A percentile compares a stretch with the other conserved stretches of the same genome.
Evolutionary conservation across 1,140 invertebrate genomes (phyloP).

Genomic region (Penaeus indicus): DNA sequence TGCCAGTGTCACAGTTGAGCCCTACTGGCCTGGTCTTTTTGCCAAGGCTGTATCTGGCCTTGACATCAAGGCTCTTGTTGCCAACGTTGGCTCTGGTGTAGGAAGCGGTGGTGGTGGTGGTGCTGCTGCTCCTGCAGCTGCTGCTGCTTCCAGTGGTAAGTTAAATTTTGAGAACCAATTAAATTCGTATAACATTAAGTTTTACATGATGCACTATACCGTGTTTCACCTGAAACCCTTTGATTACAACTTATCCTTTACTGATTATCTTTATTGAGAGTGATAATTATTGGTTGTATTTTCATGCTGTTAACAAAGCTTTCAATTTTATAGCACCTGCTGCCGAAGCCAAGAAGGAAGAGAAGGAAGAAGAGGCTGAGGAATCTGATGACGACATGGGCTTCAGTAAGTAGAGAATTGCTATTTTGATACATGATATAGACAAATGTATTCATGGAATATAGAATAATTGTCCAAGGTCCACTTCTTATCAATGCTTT

Average conservation of each 20-base stretch:
- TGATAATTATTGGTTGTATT: not conserved
- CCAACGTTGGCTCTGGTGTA: constrained; percentile 93
- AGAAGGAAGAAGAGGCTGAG: constrained; percentile 53
- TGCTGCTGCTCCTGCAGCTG: constrained; percentile 76
- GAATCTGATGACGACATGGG: constrained; percentile 67
- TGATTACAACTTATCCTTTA: constrained; percentile 37
- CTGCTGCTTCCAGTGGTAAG: constrained; percentile 41
- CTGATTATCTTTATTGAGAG: not conserved
- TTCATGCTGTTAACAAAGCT: not conserved
- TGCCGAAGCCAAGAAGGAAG: constrained; percentile 61
- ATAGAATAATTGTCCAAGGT: not conserved
- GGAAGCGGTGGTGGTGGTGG: constrained; percentile 84
- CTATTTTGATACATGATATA: not conserved
- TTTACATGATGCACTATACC: constrained; percentile 21
- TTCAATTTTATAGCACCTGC: constrained; percentile 74
- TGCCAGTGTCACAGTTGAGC: constrained; percentile 95
- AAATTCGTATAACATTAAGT: not conserved
- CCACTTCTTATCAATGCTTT: not conserved
- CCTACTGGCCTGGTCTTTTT: constrained; percentile 99
- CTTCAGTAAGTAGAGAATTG: constrained; percentile 55
- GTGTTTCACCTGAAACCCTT: constrained; percentile 43
- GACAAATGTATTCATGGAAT: not conserved
- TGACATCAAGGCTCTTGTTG: constrained; percentile 94
- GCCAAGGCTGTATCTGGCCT: constrained; percentile 96
- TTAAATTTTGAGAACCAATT: too few species aligned